A percentile compares a stretch with the other conserved stretches of the same genome.
These are phyloP conservation scores for Boulengeromyrus knoepffleri DNA, from an alignment of 2,113 vertebrate species.

Conservation along the genomic window DNA sequence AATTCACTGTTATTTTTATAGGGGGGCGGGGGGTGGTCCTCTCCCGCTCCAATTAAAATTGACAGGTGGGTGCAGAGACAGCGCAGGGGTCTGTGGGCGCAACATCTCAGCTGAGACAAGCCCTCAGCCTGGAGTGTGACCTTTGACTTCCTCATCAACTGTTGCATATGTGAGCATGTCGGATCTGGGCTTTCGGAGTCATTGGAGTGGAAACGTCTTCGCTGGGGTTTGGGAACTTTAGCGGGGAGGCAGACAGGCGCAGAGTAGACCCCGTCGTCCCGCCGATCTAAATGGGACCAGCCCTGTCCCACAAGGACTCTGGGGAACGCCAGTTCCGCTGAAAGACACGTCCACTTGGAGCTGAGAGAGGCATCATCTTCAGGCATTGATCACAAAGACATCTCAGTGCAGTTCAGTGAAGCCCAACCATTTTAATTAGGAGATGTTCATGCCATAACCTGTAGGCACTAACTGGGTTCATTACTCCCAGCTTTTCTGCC, in stretches of 20 bases:
- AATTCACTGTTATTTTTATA: conserved; percentile 68
- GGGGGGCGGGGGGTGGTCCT: conserved; percentile 43
- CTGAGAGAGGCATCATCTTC: not conserved
- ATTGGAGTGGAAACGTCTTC: not conserved
- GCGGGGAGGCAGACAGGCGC: not conserved
- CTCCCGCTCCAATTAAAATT: conserved; percentile 58
- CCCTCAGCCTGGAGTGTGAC: not conserved
- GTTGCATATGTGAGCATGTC: not conserved
- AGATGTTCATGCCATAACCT: not conserved
- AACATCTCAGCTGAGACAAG: conserved; percentile 2
- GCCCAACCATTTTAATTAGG: not conserved
- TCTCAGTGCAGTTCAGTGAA: not conserved
- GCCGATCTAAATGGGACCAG: not conserved
- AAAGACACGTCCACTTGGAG: not conserved
- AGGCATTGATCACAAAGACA: not conserved
- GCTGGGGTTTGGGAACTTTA: not conserved
- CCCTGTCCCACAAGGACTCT: not conserved
- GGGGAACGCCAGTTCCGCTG: not conserved
- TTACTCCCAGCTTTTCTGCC: conserved; percentile 40
- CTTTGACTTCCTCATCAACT: not conserved
- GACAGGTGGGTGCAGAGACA: conserved; percentile 40
- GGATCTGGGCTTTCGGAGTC: not conserved
- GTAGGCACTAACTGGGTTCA: not conserved
- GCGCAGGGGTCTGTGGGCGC: not conserved
- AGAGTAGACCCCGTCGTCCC: not conserved